Evolutionary conservation across 2,113 vertebrate species (phyloP), one percentile per base, ranked within the genome.

Genomic region (Alethe castanea): DNA sequence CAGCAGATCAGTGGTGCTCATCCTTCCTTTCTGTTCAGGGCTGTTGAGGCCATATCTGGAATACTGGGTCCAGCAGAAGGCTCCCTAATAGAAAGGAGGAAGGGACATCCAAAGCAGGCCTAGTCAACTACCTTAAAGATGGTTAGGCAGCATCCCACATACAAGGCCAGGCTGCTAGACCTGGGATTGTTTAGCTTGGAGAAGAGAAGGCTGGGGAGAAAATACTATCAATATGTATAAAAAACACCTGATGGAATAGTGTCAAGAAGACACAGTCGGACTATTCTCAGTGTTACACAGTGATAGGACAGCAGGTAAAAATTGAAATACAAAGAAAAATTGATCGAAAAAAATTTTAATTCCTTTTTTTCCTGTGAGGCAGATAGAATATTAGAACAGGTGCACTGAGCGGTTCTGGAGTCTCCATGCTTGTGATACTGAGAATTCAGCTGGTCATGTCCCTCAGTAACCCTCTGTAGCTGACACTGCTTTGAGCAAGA

Each of bases 21-120:
- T 83, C 14, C 9, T 69, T 90, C 24, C 33, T 25, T 61, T 45
- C 26, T 74, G 0, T 33, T 65, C 20, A 22, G 19, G 0, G 1
- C 29, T 67, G 2, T 29, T 60, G 66, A n/a, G 35, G 38, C 23
- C 0, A 0, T 36, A 12, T 76, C 14, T 57, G 48, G 48, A 86
- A 24, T 57, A 28, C 5, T 42, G 11, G 31, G 23, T 62, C 23
- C 45, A n/a, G 47, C 66, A 70, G 20, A n/a, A 15, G n/a, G 8
- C 13, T 78, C 28, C n/a, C 12, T 29, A 13, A 11, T 14, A 62
- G 24, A 24, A 70, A 59, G 65, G 33, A 54, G 45, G 50, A 81
- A 16, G 11, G 12, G 3, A 44, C 16, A 15, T 86, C 25, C 3
- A 3, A 22, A 66, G 29, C 2, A 0, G 4, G 1, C 83, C 16